phyloP scores from a whole-genome alignment of 2,113 vertebrate species.

The Cercocebus atys region DNA sequence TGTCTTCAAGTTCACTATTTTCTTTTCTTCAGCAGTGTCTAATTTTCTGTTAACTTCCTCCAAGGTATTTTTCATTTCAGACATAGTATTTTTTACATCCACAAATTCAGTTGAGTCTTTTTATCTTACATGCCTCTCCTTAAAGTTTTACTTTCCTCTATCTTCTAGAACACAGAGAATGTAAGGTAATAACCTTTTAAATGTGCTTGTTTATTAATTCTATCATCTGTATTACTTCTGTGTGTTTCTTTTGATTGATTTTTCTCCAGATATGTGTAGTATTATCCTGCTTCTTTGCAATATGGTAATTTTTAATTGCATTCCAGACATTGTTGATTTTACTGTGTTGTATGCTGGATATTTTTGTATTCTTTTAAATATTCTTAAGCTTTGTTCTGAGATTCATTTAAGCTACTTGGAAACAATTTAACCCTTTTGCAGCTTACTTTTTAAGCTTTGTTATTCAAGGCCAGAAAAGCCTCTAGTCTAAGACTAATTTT shows the following conservation, averaged over 20 bases:
- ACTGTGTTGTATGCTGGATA: neutral
- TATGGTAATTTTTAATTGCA: neutral
- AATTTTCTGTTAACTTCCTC: neutral
- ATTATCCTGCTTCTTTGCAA: neutral
- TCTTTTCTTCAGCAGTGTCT: neutral
- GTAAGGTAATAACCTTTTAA: neutral
- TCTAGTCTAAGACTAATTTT: neutral
- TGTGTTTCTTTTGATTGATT: neutral
- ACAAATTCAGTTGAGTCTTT: neutral
- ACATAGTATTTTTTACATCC: neutral
- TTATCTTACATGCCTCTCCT: neutral
- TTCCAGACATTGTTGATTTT: neutral
- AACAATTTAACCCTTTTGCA: neutral
- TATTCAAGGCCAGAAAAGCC: neutral
- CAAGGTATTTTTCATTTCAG: neutral
- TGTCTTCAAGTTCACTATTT: neutral
- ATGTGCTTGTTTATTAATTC: neutral
- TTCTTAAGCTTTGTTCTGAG: neutral
- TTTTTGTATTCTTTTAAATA: neutral
- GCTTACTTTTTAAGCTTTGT: neutral
- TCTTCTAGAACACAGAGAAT: neutral
- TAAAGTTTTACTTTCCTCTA: neutral
- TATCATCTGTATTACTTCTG: neutral
- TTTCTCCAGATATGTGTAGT: neutral
- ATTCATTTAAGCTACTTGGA: neutral